These are phyloP conservation scores for Procapra przewalskii DNA, from an alignment of 2,113 vertebrate species.

Conservation along the genomic window DNA sequence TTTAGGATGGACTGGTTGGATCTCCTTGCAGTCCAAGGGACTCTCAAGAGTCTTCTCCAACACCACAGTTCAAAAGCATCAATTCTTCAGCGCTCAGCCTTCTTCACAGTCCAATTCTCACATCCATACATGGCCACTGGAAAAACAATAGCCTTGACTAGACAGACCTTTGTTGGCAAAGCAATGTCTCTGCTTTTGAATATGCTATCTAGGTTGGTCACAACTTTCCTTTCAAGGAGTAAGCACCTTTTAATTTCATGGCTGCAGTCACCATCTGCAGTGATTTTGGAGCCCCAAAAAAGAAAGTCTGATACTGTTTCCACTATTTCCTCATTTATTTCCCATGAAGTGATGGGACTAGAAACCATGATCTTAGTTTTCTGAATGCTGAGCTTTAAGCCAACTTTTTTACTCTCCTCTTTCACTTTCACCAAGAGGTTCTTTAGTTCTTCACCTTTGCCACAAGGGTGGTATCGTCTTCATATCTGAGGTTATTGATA, in stretches of 20 bases:
- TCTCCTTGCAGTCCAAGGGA: too few relatives aligned
- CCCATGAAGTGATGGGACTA: too few relatives aligned
- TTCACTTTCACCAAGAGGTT: too few relatives aligned
- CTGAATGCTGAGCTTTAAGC: too few relatives aligned
- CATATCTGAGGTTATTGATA: too few relatives aligned
- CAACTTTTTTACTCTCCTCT: too few relatives aligned
- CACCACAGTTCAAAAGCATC: not conserved
- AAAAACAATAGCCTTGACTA: not conserved
- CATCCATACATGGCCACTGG: not conserved
- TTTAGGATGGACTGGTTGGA: too few relatives aligned
- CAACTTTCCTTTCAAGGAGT: not conserved
- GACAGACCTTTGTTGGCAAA: not conserved
- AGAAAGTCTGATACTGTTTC: not conserved
- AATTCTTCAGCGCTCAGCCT: fast-evolving
- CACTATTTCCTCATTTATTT: too few relatives aligned
- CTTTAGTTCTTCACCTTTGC: too few relatives aligned
- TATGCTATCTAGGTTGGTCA: not conserved
- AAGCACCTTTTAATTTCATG: not conserved
- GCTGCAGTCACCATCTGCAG: not conserved
- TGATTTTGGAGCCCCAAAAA: not conserved
- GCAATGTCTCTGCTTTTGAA: not conserved
- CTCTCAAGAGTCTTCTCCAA: too few relatives aligned
- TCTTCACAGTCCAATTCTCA: not conserved
- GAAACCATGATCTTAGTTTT: too few relatives aligned
- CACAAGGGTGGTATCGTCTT: too few relatives aligned